Conservation (phyloP, 2,797 vertebrate species). For the Lepus townsendii region DNA sequence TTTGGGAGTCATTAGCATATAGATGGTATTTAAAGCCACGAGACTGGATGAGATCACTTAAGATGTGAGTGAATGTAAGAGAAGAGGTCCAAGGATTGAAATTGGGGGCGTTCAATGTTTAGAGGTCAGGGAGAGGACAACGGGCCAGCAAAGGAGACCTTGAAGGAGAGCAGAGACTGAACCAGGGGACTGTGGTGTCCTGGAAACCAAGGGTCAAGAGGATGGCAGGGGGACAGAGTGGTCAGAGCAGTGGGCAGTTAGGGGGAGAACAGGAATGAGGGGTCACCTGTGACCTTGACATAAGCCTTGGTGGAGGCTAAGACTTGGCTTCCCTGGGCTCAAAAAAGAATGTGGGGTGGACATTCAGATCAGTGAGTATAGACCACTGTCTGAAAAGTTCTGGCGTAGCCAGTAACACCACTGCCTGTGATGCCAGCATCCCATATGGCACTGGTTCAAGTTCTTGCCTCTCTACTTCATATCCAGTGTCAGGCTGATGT, state of each 20-base stretch:
- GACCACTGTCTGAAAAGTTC: not conserved
- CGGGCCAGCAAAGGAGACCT: not conserved
- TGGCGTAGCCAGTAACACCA: too few species aligned
- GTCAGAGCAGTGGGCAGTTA: not conserved
- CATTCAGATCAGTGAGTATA: not conserved
- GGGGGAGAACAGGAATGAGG: not conserved
- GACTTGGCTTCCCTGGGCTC: not conserved
- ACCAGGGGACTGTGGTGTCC: not conserved
- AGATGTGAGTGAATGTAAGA: not conserved
- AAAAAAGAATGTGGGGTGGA: not conserved
- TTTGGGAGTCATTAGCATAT: slow-evolving; percentile 65
- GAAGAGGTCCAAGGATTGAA: slow-evolving; percentile 1
- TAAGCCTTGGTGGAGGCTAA: not conserved
- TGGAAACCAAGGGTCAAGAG: not conserved
- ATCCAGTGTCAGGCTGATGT: too few species aligned
- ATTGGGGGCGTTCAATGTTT: not conserved
- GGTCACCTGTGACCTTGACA: not conserved
- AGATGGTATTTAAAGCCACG: slow-evolving; percentile 63
- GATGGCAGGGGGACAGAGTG: not conserved
- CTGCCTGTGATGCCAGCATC: too few species aligned
- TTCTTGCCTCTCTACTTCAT: too few species aligned
- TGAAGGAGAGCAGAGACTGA: not conserved
- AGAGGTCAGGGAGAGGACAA: not conserved
- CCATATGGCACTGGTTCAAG: too few species aligned
- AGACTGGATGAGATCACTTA: slow-evolving; percentile 64